Evolutionary conservation across 2,113 vertebrate species (phyloP).

Genomic region (Puma concolor): DNA sequence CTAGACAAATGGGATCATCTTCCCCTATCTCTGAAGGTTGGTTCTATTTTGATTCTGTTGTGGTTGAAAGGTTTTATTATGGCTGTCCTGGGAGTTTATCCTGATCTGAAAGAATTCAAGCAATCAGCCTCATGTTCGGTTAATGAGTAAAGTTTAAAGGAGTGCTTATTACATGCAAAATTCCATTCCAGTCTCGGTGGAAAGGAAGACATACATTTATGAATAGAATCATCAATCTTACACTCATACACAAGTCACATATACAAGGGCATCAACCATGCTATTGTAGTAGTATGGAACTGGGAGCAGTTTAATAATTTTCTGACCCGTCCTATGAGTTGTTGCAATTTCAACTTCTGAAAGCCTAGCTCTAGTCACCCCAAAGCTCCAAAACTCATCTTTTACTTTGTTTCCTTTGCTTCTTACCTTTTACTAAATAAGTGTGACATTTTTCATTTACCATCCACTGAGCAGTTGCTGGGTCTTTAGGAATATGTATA

Average conservation of each 20-base stretch:
- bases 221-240: background rate
- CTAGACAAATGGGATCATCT: conserved; percentile 6
- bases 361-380: background rate
- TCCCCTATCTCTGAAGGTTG: background rate
- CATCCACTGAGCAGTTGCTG: background rate
- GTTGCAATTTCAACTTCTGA: conserved; percentile 2
- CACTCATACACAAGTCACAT: background rate
- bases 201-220: background rate
- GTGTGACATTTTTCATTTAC: background rate
- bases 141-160: conserved; percentile 31
- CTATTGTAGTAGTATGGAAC: background rate
- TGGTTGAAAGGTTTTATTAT: conserved; percentile 38
- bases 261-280: background rate
- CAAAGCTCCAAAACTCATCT: background rate
- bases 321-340: background rate
- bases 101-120: conserved; percentile 17
- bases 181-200: background rate
- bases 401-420: background rate
- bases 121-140: background rate
- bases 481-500: background rate
- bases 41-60: conserved; percentile 8
- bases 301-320: background rate
- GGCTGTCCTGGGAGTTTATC: background rate
- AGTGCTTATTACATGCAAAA: background rate
- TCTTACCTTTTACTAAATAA: background rate